Evolutionary conservation across 2,888 invertebrate genomes (phyloP).

Genomic region (Peribatodes rhomboidaria): DNA sequence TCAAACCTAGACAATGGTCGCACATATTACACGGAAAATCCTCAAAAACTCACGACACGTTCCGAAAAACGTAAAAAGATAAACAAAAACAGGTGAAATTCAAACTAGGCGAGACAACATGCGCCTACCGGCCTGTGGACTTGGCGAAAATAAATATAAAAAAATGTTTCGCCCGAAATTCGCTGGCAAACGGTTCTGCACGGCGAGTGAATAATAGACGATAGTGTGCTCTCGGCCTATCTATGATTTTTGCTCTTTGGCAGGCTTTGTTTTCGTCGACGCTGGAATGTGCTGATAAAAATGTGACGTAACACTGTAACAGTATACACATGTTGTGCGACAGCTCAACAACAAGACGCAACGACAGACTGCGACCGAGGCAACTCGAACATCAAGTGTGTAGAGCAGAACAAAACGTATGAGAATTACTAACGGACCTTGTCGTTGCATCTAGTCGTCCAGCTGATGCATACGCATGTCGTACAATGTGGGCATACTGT

Average conservation of each 20-base stretch:
- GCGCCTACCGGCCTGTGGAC: slow-evolving; percentile 56
- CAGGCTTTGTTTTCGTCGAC: not conserved
- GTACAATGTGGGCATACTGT: too few species aligned
- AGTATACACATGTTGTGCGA: too few species aligned
- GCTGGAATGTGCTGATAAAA: not conserved
- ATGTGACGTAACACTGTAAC: too few species aligned
- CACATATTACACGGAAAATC: slow-evolving; percentile 53
- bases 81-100: slow-evolving; percentile 54
- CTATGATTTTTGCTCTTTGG: slow-evolving; percentile 48
- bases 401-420: too few species aligned
- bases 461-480: too few species aligned
- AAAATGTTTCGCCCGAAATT: slow-evolving; percentile 54
- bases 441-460: too few species aligned
- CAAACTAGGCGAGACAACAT: slow-evolving; percentile 55
- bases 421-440: too few species aligned
- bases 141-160: slow-evolving; percentile 46
- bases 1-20: slow-evolving; percentile 50
- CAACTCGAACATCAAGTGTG: too few species aligned
- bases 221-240: slow-evolving; percentile 53
- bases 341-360: too few species aligned
- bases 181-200: slow-evolving; percentile 56
- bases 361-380: too few species aligned
- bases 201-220: slow-evolving; percentile 66
- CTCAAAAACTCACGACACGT: slow-evolving; percentile 52
- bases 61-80: slow-evolving; percentile 41